These are phyloP conservation scores for Paradoxurus hermaphroditus DNA, from an alignment of 2,113 vertebrate genomes.

Conservation along the genomic window DNA sequence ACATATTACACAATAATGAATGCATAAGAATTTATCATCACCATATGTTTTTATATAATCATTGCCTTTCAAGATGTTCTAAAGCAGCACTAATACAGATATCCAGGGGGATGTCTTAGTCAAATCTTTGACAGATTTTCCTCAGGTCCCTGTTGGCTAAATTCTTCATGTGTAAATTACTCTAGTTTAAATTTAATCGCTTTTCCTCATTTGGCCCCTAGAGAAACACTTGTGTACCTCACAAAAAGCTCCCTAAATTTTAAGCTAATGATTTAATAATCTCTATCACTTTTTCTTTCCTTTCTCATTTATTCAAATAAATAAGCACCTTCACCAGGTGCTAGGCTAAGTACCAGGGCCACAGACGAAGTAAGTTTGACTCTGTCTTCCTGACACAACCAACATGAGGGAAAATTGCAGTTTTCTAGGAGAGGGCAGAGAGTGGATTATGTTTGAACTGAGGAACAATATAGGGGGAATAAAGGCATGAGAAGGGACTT, in stretches of 20 bases:
- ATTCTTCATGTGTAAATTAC: constrained; percentile 27
- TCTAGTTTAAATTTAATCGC: constrained; percentile 35
- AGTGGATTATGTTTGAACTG: not conserved
- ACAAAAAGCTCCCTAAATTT: not conserved
- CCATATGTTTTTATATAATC: constrained; percentile 20
- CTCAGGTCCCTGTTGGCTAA: not conserved
- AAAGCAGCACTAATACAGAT: not conserved
- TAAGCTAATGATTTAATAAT: not conserved
- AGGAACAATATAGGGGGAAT: not conserved
- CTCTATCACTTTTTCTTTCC: not conserved
- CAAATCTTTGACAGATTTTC: constrained; percentile 32
- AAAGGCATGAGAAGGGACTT: not conserved
- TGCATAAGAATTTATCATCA: not conserved
- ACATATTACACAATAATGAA: not conserved
- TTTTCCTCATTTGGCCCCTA: not conserved
- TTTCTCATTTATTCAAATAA: not conserved
- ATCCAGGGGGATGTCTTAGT: not conserved
- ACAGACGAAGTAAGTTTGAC: not conserved
- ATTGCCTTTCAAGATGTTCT: constrained; percentile 22
- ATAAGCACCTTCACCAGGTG: not conserved
- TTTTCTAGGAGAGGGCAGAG: not conserved
- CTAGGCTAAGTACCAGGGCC: not conserved
- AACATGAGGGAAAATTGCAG: not conserved
- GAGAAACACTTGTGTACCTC: constrained; percentile 10
- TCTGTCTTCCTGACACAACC: not conserved